phyloP scores from a whole-genome alignment of 2,113 vertebrate species.

The Paramormyrops kingsleyae region DNA sequence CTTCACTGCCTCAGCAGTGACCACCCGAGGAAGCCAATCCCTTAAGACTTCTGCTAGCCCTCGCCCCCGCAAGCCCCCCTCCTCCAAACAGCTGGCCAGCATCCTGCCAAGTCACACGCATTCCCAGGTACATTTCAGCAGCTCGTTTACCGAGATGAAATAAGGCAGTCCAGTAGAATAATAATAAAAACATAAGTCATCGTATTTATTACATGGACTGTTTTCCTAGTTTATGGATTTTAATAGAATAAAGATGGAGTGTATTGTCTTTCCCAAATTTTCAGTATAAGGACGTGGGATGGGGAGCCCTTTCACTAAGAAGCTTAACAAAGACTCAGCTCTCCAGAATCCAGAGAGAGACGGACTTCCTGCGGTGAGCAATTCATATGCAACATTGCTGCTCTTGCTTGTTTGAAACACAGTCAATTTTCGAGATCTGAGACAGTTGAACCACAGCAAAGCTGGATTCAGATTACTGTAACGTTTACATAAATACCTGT shows the following conservation, averaged over 20 bases:
- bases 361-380: slow-evolving; percentile 71
- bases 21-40: slow-evolving; percentile 36
- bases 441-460: not conserved
- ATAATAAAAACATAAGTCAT: not conserved
- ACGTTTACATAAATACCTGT: not conserved
- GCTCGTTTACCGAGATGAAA: not conserved
- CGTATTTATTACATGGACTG: not conserved
- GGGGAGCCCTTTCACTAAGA: slow-evolving; percentile 43
- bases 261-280: not conserved
- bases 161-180: not conserved
- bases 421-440: not conserved
- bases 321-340: slow-evolving; percentile 54
- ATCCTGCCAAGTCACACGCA: not conserved
- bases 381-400: not conserved
- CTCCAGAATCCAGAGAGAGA: slow-evolving; percentile 59
- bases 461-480: not conserved
- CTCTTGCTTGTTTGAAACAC: not conserved
- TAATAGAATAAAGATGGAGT: not conserved
- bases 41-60: slow-evolving; percentile 42
- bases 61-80: slow-evolving; percentile 36
- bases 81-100: not conserved
- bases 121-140: not conserved
- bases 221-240: not conserved
- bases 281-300: slow-evolving; percentile 49
- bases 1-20: slow-evolving; percentile 34